These are phyloP conservation scores for Dendronephthya gigantea DNA, from an alignment of 64 coral and sea anemone species.

Conservation along the genomic window DNA sequence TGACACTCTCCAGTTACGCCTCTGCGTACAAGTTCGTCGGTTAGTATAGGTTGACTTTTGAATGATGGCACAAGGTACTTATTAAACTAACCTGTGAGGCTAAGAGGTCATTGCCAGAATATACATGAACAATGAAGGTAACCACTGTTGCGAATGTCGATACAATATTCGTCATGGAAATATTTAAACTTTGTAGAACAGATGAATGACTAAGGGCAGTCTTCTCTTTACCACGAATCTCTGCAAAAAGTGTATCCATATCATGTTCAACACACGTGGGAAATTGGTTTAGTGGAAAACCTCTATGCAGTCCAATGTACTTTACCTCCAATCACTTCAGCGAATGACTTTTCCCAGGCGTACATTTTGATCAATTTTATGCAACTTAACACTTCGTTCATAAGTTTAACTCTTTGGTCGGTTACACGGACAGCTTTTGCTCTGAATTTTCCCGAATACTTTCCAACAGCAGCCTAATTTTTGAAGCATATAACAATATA, in stretches of 20 bases:
- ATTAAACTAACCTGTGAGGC: conserved; percentile 57
- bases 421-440: conserved; percentile 62
- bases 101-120: conserved; percentile 50
- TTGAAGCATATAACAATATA: too few species aligned
- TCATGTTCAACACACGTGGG: too few species aligned
- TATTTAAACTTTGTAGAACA: conserved; percentile 60
- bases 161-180: conserved; percentile 52
- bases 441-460: conserved; percentile 38
- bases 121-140: conserved; percentile 67
- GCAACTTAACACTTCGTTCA: conserved; percentile 69
- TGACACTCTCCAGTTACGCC: too few species aligned
- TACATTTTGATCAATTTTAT: conserved; percentile 98
- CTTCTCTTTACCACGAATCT: conserved; percentile 41
- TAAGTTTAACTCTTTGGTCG: conserved; percentile 49
- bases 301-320: not conserved
- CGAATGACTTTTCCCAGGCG: conserved; percentile 83
- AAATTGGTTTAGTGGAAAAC: too few species aligned
- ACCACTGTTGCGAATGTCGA: conserved; percentile 56
- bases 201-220: conserved; percentile 41
- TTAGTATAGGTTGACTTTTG: too few species aligned
- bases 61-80: too few species aligned
- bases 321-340: conserved; percentile 57
- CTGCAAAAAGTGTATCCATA: conserved; percentile 1
- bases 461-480: conserved; percentile 52
- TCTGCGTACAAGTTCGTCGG: too few species aligned